phyloP scores from a whole-genome alignment of 1,140 invertebrate genomes.

The Drosophila melanica region DNA sequence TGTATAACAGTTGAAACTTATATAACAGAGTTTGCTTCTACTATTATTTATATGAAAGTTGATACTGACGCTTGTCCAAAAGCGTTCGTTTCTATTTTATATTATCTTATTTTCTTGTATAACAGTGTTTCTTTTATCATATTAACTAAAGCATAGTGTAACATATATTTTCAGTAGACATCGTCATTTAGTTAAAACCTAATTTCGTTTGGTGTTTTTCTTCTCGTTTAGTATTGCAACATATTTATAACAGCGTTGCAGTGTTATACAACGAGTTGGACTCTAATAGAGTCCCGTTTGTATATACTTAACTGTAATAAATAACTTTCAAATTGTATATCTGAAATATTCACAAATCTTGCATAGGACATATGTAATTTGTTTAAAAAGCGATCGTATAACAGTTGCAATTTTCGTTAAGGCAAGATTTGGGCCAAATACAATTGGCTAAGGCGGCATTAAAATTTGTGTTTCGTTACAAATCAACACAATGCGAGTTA shows the following conservation, averaged over 20 bases:
- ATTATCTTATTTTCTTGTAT: too few species aligned
- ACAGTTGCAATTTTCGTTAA: constrained; percentile 26
- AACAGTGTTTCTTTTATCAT: too few species aligned
- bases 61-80: too few species aligned
- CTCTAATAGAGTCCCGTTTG: too few species aligned
- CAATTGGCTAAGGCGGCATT: constrained; percentile 32
- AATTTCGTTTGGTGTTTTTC: neutral
- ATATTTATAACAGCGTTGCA: constrained; percentile 12
- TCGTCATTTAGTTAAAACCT: too few species aligned
- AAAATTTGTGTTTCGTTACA: too few species aligned
- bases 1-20: neutral
- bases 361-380: neutral
- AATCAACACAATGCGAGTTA: neutral
- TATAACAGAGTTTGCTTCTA: neutral
- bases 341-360: neutral
- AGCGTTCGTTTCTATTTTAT: too few species aligned
- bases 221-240: neutral
- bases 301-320: too few species aligned
- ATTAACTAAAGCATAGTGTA: too few species aligned
- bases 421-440: constrained; percentile 38
- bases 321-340: neutral
- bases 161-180: too few species aligned
- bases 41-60: too few species aligned
- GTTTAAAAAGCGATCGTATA: constrained; percentile 9
- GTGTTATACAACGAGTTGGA: too few species aligned